These are phyloP conservation scores for Arenaria interpres DNA, from an alignment of 2,113 vertebrate species.

Conservation along the genomic window DNA sequence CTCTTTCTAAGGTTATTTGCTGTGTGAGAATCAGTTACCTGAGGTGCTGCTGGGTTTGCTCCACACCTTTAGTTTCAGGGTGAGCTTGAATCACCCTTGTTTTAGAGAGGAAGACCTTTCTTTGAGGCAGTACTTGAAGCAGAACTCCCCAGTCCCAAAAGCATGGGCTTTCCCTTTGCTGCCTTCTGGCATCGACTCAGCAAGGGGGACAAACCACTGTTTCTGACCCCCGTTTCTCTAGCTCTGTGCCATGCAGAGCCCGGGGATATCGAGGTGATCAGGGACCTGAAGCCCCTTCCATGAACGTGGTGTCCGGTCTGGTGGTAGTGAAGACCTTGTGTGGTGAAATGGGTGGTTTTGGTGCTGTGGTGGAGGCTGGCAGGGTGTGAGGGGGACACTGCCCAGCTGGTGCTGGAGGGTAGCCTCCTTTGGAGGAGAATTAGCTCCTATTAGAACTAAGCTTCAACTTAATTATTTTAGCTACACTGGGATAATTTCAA, in stretches of 20 bases:
- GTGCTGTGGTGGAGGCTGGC: background rate
- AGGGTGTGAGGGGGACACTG: background rate
- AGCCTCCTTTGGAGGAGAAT: background rate
- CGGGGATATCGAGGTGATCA: background rate
- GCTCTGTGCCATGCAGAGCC: background rate
- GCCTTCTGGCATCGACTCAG: fast-evolving
- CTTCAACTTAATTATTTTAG: slow-evolving; percentile 27
- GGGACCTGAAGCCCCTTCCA: background rate
- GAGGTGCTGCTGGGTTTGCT: background rate
- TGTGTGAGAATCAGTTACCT: background rate
- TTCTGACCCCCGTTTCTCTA: background rate
- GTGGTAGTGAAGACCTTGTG: background rate
- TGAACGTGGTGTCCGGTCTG: background rate
- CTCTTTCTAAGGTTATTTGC: background rate
- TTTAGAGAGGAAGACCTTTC: background rate
- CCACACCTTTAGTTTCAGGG: background rate
- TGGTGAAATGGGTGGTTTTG: background rate
- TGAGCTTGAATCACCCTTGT: background rate
- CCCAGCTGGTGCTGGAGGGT: background rate
- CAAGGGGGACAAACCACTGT: background rate
- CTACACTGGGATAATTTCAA: slow-evolving; percentile 13
- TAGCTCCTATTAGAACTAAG: background rate
- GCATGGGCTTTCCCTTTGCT: background rate
- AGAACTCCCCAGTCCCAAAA: background rate
- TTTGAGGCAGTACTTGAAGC: background rate